Base-by-base conservation (phyloP, 2,113 vertebrate genomes). In the Chloropsis hardwickii region DNA sequence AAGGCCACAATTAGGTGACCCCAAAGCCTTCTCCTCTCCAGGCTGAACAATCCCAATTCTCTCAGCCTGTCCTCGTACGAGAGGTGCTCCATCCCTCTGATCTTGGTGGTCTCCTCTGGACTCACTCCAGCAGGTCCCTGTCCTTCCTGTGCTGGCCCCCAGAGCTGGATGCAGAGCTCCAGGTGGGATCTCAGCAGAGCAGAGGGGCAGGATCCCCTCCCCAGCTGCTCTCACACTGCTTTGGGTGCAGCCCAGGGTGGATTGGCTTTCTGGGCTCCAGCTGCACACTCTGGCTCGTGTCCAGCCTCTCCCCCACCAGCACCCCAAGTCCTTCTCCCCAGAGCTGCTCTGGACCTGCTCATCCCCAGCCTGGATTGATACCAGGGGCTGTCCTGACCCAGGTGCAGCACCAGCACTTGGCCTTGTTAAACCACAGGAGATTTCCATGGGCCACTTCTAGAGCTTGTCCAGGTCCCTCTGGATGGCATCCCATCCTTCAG, bases 401-500 rank as follows among this genome's bases (percentile, higher is more conserved):
- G 33, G 27, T 35, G 56, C 37, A 53, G 21, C 16, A 10, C 33
- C 37, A 53, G 21, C 16, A 10, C 33, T 6, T 25, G 47, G 21
- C 35, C 33, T 39, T 39, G 18, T 62, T 54, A 27, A 54, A 62
- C 22, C 22, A 9, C 33, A 3, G 14, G 37, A 31, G 25, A 2
- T 51, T 54, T 6, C 40, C 67, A 54, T 23, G n/a, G 14, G 12
- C 23, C 29, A 8, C 5, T 9, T 14, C n/a, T 23, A 2, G 19
- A 48, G 29, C 60, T 65, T 33, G 29, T 40, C 35, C 24, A 39
- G 20, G 12, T 56, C 50, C 60, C 42, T 65, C 40, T 40, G 70
- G 70, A 6, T 56, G 50, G 8, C 23, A 20, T 20, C 29, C 35
- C 0, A 0, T 24, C 50, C 70, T 66, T 50, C 61, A 31, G 71